phyloP scores from a whole-genome alignment of 2,888 invertebrate species.

The Drosophila neutralis region DNA sequence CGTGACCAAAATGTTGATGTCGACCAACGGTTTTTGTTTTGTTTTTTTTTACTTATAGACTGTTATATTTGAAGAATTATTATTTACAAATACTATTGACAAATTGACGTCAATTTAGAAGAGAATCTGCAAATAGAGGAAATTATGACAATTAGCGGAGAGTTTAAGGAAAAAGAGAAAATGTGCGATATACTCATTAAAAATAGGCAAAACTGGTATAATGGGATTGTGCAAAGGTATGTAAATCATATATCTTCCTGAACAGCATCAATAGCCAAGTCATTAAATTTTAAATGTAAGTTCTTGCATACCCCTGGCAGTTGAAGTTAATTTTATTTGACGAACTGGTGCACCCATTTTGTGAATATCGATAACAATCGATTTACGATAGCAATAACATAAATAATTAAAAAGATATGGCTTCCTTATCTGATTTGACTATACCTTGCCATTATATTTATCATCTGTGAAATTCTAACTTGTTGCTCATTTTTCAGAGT shows the following conservation, averaged over 20 bases:
- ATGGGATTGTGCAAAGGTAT: too few relatives aligned
- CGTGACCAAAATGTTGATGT: conserved; percentile 44
- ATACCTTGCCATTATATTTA: not conserved
- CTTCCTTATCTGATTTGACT: too few relatives aligned
- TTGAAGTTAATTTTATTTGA: not conserved
- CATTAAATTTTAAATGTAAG: not conserved
- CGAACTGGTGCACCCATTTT: not conserved
- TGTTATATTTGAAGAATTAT: conserved; percentile 28
- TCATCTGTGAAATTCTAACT: not conserved
- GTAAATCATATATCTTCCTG: too few relatives aligned
- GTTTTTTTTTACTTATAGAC: conserved; percentile 10
- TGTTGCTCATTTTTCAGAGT: not conserved
- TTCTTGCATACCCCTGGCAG: not conserved
- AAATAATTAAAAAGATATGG: not conserved
- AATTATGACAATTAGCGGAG: conserved; percentile 24
- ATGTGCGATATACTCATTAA: not conserved
- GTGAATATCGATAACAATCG: not conserved
- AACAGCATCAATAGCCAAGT: not conserved
- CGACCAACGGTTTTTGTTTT: conserved; percentile 9
- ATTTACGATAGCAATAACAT: not conserved
- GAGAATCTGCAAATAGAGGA: conserved; percentile 69
- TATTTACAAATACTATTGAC: conserved; percentile 48
- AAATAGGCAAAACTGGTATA: too few relatives aligned
- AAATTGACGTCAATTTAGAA: conserved; percentile 65
- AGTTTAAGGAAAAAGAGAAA: not conserved